phyloP scores from a whole-genome alignment of 2,797 vertebrate species.

The Onychomys arenicola region DNA sequence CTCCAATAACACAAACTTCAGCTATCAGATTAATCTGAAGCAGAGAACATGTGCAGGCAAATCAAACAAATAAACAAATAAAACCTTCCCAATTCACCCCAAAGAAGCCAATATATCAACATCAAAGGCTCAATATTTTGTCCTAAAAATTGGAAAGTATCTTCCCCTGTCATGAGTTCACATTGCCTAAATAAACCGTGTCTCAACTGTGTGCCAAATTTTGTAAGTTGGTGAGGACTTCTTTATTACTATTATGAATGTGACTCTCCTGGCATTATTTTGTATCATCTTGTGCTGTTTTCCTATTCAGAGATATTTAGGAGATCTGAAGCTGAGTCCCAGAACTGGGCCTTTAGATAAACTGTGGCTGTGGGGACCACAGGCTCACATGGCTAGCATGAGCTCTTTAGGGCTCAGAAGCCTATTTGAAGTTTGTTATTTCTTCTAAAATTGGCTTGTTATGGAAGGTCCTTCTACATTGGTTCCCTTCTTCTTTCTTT shows the following conservation, averaged over 20 bases:
- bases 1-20: constrained; percentile 66
- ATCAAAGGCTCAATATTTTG: constrained; percentile 54
- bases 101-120: constrained; percentile 10
- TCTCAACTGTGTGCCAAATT: neutral
- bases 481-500: neutral
- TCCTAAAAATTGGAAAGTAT: constrained; percentile 47
- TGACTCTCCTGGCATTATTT: neutral
- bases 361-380: neutral
- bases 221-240: neutral
- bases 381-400: neutral
- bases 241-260: neutral
- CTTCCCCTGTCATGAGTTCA: neutral
- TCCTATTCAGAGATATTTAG: constrained; percentile 8
- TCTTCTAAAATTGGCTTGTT: constrained; percentile 34
- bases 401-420: neutral
- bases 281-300: constrained; percentile 9
- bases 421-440: constrained; percentile 5
- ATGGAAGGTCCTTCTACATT: neutral
- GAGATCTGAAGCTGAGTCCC: neutral
- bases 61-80: neutral
- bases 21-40: constrained; percentile 60
- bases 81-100: constrained; percentile 24
- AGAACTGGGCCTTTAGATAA: neutral
- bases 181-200: neutral
- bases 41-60: constrained; percentile 55